A percentile compares a stretch with the other conserved stretches of the same genome.
These are phyloP conservation scores for Phenganax stokvisi DNA, from an alignment of 92 coral and sea anemone species.

Conservation along the genomic window DNA sequence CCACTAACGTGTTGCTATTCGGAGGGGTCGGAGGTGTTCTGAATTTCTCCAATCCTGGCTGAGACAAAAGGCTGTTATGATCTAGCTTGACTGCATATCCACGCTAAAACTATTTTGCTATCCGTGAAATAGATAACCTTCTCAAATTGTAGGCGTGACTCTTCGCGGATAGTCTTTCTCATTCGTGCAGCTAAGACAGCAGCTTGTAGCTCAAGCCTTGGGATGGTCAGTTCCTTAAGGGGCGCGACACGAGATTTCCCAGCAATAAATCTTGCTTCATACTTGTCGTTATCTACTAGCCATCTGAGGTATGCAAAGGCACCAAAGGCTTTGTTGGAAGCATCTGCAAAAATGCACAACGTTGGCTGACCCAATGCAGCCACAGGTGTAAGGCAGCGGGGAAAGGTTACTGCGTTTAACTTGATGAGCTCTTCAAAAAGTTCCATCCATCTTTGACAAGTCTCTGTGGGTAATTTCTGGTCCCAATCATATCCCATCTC, in stretches of 20 bases:
- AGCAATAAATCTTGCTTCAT: constrained; percentile 31
- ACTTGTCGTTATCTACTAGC: not conserved
- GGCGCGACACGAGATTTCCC: constrained; percentile 44
- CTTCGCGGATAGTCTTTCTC: constrained; percentile 32
- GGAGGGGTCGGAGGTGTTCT: not conserved
- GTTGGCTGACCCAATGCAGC: constrained; percentile 28
- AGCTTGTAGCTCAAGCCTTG: constrained; percentile 38
- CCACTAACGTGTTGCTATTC: no score
- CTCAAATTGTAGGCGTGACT: not conserved
- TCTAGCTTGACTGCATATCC: not conserved
- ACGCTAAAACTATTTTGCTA: not conserved
- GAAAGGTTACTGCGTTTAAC: constrained; percentile 34
- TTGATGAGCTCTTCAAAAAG: constrained; percentile 49
- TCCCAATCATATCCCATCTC: constrained; percentile 34
- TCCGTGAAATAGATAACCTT: not conserved
- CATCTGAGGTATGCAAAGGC: constrained; percentile 31
- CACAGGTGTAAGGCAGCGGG: constrained; percentile 43
- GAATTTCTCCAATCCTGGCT: not conserved
- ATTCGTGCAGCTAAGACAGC: constrained; percentile 33
- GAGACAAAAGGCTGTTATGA: not conserved
- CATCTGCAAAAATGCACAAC: constrained; percentile 38
- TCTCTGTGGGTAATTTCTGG: constrained; percentile 26
- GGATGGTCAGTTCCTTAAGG: constrained; percentile 35
- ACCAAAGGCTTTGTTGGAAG: constrained; percentile 32
- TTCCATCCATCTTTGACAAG: constrained; percentile 30